phyloP scores from a whole-genome alignment of 2,797 vertebrate species.

The Myiotriccus ornatus region DNA sequence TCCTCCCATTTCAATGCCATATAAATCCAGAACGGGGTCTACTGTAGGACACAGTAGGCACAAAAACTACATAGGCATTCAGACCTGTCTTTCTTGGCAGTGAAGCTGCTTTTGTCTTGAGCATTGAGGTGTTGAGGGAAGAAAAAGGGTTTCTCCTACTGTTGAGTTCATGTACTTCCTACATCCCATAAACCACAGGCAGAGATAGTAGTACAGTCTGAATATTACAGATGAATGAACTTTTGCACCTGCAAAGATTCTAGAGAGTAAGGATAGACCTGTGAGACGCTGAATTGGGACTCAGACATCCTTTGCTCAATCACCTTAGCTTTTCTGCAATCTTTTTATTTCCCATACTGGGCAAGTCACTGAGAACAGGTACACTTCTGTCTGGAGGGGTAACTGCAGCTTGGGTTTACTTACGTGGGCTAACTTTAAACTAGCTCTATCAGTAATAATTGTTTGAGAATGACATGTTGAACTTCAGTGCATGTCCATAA shows the following conservation, averaged over 20 bases:
- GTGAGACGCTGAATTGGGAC: fast-evolving
- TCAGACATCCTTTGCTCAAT: neutral
- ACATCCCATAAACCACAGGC: neutral
- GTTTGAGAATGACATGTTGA: neutral
- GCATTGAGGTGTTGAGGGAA: neutral
- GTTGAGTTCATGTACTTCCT: neutral
- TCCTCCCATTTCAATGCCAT: neutral
- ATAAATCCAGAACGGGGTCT: neutral
- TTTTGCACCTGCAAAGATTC: neutral
- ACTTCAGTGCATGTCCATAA: neutral
- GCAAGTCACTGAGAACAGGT: neutral
- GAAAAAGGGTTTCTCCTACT: neutral
- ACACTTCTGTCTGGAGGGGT: neutral
- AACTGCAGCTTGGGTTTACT: conserved; percentile 12
- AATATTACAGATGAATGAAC: neutral
- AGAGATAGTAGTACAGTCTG: neutral
- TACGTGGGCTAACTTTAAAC: neutral
- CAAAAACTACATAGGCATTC: neutral
- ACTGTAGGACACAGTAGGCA: neutral
- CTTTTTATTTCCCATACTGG: neutral
- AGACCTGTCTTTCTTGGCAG: neutral
- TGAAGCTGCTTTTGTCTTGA: neutral
- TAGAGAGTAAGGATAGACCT: neutral
- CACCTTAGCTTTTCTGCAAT: neutral
- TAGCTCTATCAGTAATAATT: neutral